Base-by-base conservation (phyloP, 1,140 invertebrate species). In the Pseudomyrmex concolor region DNA sequence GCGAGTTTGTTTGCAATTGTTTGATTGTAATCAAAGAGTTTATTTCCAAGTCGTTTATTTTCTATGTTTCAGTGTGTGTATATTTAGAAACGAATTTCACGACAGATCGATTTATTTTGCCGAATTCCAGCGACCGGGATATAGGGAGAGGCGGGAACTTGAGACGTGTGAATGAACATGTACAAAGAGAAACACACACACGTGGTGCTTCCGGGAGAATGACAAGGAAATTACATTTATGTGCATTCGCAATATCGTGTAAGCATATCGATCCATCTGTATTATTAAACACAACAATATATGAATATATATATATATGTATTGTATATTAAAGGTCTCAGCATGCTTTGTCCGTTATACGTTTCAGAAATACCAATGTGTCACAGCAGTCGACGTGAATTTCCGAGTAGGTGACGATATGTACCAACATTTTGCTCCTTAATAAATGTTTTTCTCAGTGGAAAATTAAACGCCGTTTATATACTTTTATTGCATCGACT, bases 241-340 rank as follows among this genome's bases (percentile, higher is more conserved):
- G 60, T 19, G 55, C 71, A 80, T 43, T 71, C 54, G 48, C 13
- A 59, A 70, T 54, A 25, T 51, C 50, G 43, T 80, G 66, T 71
- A 71, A 80, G 66, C 76, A 71, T 80, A 80, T 80, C 55, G 76
- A 80, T 80, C 76, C 66, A 55, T 59, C 43, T 80, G 76, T 80
- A 71, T 80, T 80, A 80, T 70, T 80, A 71, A 80, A 70, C 76
- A 34, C 60, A 34, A 51, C 54, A 80, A 80, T 80, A 62, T 43
- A 54, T 51, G 34, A 57, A 15, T 55, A 51, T 64, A 54, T 71
- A 54, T 57, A 80, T 80, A 62, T 43, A 54, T 51, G 50, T 68
- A 15, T 54, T 55, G 43, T 80, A 34, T 34, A 34, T 70, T 80
- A 70, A 71, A 70, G 71, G 66, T 7, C 66, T 80, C 25, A 34